Evolutionary conservation across 2,888 invertebrate genomes (phyloP).

Genomic region (Thecophora atra): DNA sequence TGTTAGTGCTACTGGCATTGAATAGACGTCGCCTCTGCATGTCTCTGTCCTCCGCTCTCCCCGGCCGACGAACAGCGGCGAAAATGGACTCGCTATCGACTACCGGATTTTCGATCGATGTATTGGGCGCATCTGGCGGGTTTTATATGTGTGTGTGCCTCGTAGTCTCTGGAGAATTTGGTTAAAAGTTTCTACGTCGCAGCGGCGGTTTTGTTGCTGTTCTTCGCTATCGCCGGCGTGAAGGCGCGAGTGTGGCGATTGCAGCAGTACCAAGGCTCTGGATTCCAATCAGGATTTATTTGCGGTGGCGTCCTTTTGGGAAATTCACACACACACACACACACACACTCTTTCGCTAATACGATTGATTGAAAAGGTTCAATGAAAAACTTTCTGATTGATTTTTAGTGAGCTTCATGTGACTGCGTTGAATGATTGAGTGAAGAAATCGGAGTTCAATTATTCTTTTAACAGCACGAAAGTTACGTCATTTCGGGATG

Average conservation of each 20-base stretch:
- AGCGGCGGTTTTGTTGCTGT: background rate
- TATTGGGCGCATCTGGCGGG: slow-evolving; percentile 19
- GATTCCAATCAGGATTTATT: slow-evolving; percentile 42
- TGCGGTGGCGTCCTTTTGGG: slow-evolving; percentile 40
- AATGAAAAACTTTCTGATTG: slow-evolving; percentile 33
- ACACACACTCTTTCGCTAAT: background rate
- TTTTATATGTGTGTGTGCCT: slow-evolving; percentile 20
- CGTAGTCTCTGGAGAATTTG: slow-evolving; percentile 40
- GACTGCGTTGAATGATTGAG: background rate
- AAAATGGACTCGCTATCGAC: slow-evolving; percentile 35
- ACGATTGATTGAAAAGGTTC: slow-evolving; percentile 26
- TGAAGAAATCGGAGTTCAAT: background rate
- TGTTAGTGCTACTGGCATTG: background rate
- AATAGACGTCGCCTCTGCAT: slow-evolving; percentile 20
- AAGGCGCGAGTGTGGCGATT: slow-evolving; percentile 30
- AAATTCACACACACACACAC: slow-evolving; percentile 22
- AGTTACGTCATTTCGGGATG: background rate
- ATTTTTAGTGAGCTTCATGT: slow-evolving; percentile 23
- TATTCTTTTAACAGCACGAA: background rate
- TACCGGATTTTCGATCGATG: slow-evolving; percentile 40
- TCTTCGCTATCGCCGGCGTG: slow-evolving; percentile 11
- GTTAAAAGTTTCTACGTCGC: slow-evolving; percentile 38
- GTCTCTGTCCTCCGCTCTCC: background rate
- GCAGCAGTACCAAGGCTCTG: slow-evolving; percentile 38
- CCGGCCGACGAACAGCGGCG: background rate